Evolutionary conservation across 2,797 vertebrate genomes (phyloP).

Genomic region (Macropodus opercularis): DNA sequence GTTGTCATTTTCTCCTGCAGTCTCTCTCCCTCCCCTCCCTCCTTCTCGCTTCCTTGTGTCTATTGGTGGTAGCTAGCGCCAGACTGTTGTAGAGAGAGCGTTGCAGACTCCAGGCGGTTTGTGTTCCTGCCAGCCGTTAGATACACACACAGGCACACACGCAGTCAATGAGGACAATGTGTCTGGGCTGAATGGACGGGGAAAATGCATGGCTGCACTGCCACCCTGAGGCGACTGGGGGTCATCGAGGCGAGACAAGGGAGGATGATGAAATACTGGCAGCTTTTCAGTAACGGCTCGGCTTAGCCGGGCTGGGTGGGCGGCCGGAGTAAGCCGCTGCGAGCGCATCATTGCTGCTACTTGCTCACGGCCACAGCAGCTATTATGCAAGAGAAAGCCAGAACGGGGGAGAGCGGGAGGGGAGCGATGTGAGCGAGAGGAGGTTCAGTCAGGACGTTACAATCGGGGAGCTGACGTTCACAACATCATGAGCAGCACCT

Average conservation of each 20-base stretch:
- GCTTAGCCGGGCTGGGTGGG: conserved; percentile 52
- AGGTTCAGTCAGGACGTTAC: conserved; percentile 71
- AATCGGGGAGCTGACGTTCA: conserved; percentile 59
- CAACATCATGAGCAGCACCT: conserved; percentile 47
- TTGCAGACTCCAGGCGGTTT: conserved; percentile 67
- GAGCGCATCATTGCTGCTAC: conserved; percentile 75
- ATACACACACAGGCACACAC: conserved; percentile 28
- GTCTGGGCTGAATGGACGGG: conserved; percentile 53
- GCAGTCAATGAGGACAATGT: conserved; percentile 75
- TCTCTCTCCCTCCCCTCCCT: conserved; percentile 59
- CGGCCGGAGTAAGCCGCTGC: conserved; percentile 68
- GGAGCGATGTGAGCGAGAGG: conserved; percentile 60
- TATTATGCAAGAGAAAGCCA: conserved; percentile 80
- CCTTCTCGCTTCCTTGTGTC: conserved; percentile 55
- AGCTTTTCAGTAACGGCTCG: conserved; percentile 83
- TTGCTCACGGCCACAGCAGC: conserved; percentile 58
- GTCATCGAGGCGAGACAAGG: conserved; percentile 67
- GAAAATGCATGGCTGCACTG: conserved; percentile 63
- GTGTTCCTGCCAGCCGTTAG: conserved; percentile 73
- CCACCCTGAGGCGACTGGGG: conserved; percentile 74
- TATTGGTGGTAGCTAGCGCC: conserved; percentile 81
- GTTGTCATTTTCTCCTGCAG: conserved; percentile 67
- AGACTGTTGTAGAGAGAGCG: conserved; percentile 74
- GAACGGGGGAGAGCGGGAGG: conserved; percentile 37
- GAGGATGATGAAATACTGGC: conserved; percentile 86